Evolutionary conservation across 1,140 invertebrate genomes (phyloP), one percentile per base, ranked within the genome.

Genomic region (Plutomurus gul): DNA sequence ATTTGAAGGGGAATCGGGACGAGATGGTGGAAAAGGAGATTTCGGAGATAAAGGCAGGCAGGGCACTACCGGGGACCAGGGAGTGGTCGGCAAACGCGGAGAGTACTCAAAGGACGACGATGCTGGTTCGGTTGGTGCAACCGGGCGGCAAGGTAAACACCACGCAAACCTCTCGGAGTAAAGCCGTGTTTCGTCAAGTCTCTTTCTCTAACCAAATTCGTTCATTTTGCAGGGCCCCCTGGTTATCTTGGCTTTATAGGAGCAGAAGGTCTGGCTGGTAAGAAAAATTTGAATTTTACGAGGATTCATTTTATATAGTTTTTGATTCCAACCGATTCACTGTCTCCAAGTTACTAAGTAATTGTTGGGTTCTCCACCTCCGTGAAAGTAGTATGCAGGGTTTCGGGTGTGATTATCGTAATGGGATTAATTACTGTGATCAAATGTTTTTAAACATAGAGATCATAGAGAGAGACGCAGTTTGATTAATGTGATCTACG

Each of bases 51-150:
- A 43, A 8, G 82, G 82, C 30, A 51, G 74, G 22, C 43, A 74
- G 43, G 82, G 82, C 3, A 30, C 72, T 39, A 72, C 77, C 16
- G 82, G 82, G 47, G 77, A 76, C 13, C 82, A 82, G 75, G 82
- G 82, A 1, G 4, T 18, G 20, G 8, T 76, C 0, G 78, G 81
- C 56, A 27, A 11, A n/a, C 37, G 39, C 49, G 72, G 71, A 11
- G 10, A 25, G 0, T 39, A 20, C n/a, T n/a, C 7, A 76, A 71
- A 77, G 33, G 76, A 25, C 13, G 78, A 79, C 20, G 77, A 75
- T 4, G 40, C 70, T 33, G 78, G 77, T 10, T 33, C 46, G 0
- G 22, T 20, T 22, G 81, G 81, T 8, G 73, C 27, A 13, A 25
- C 39, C 0, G 81, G 81, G 1, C 30, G 60, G 22, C 81, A 82